phyloP scores from a whole-genome alignment of 2,797 vertebrate genomes.

The Leptodactylus fallax region DNA sequence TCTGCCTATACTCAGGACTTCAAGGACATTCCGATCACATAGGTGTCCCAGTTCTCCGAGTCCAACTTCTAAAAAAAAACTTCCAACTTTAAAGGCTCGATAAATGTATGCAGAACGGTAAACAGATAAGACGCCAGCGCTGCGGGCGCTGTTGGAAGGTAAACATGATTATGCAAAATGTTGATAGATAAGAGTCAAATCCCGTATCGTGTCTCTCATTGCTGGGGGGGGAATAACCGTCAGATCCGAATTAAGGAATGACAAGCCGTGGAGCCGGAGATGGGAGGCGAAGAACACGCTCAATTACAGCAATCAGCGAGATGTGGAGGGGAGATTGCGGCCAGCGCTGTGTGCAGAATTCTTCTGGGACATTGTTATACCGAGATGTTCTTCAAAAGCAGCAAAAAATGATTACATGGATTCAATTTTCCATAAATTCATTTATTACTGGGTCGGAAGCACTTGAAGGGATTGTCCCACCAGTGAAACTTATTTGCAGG shows the following conservation, averaged over 20 bases:
- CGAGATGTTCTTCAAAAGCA: slow-evolving; percentile 32
- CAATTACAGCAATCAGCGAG: slow-evolving; percentile 42
- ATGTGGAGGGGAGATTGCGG: slow-evolving; percentile 21
- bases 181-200: slow-evolving; percentile 40
- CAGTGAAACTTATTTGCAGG: no score
- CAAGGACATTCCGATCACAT: neutral
- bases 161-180: slow-evolving; percentile 37
- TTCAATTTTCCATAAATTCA: neutral
- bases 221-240: slow-evolving; percentile 15
- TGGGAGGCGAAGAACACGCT: slow-evolving; percentile 45
- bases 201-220: neutral
- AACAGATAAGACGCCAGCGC: neutral
- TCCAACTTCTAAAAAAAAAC: neutral
- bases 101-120: neutral
- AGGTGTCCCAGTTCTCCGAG: neutral
- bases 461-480: neutral
- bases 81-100: neutral
- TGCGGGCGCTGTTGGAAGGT: neutral
- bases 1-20: neutral
- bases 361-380: slow-evolving; percentile 33
- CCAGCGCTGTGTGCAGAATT: neutral
- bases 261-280: neutral
- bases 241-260: slow-evolving; percentile 20
- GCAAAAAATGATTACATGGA: slow-evolving; percentile 1
- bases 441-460: neutral